Percentiles rank a stretch among this genome's conserved stretches.
Evolutionary conservation across 2,113 vertebrate genomes (phyloP).

Genomic region (Lasiurus cinereus): DNA sequence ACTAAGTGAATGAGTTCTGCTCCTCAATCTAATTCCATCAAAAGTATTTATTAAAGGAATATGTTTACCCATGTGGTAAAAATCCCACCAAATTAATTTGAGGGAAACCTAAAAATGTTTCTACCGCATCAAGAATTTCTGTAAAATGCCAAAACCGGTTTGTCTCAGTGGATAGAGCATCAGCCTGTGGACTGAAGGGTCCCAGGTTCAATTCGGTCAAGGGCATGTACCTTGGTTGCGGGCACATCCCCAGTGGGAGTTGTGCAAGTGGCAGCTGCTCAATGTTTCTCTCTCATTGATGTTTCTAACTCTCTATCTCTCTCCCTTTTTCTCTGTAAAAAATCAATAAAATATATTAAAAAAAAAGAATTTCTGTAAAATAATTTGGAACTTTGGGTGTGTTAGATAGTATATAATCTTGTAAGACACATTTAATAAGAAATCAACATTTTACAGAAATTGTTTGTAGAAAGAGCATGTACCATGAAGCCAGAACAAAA

Average conservation of each 20-base stretch:
- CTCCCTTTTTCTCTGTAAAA: no score
- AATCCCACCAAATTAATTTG: constrained; percentile 63
- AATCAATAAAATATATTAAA: no score
- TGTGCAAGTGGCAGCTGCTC: no score
- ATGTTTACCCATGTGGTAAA: constrained; percentile 69
- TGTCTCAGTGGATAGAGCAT: no score
- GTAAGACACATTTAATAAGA: constrained; percentile 65
- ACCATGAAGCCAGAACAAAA: constrained; percentile 56
- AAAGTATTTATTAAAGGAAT: constrained; percentile 66
- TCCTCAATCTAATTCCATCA: constrained; percentile 59
- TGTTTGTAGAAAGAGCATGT: constrained; percentile 45
- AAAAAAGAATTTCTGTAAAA: constrained; percentile 64
- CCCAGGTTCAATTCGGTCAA: no score
- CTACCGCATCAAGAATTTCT: constrained; percentile 62
- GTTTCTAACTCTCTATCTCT: no score
- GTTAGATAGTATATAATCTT: constrained; percentile 34
- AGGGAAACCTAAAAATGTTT: constrained; percentile 51
- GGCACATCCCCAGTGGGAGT: no score
- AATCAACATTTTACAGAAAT: constrained; percentile 41
- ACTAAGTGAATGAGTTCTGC: constrained; percentile 47
- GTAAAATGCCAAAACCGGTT: background rate
- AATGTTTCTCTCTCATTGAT: no score
- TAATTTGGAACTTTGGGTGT: constrained; percentile 31
- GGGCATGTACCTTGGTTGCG: no score
- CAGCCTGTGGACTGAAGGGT: no score